These are phyloP conservation scores for Electrona antarctica DNA, from an alignment of 2,113 vertebrate species.

Conservation along the genomic window DNA sequence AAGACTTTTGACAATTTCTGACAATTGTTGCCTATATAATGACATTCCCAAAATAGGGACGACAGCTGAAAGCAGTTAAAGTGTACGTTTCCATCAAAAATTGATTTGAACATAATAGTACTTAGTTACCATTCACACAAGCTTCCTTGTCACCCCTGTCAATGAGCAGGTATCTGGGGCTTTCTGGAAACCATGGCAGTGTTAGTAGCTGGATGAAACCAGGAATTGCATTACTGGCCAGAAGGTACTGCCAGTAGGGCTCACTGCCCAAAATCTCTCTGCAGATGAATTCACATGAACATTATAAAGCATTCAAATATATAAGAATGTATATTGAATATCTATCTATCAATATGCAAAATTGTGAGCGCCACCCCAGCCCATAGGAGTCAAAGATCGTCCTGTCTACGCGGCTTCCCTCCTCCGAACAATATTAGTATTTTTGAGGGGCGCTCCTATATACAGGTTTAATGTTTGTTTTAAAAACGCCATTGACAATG, in stretches of 20 bases:
- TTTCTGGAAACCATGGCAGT: constrained; percentile 91
- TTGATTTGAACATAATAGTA: not conserved
- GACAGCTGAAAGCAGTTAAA: not conserved
- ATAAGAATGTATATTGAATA: not conserved
- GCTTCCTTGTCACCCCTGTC: constrained; percentile 85
- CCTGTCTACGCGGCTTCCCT: too few relatives aligned
- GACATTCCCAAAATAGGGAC: too few relatives aligned
- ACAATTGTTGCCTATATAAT: too few relatives aligned
- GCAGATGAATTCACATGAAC: constrained; percentile 33
- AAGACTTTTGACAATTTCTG: too few relatives aligned
- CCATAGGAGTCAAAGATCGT: too few relatives aligned
- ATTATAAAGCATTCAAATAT: not conserved
- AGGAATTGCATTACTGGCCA: constrained; percentile 87
- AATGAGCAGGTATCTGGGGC: constrained; percentile 89
- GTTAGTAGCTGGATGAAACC: constrained; percentile 85
- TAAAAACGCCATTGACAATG: too few relatives aligned
- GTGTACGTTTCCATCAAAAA: not conserved
- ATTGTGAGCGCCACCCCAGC: too few relatives aligned
- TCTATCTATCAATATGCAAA: too few relatives aligned
- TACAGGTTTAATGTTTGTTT: too few relatives aligned
- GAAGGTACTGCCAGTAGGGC: constrained; percentile 85
- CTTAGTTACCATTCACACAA: constrained; percentile 82
- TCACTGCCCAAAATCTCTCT: constrained; percentile 89
- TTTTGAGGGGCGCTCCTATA: too few relatives aligned
- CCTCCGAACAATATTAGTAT: too few relatives aligned